Base-by-base conservation (phyloP, 2,113 vertebrate genomes). In the Scytalopus superciliaris region DNA sequence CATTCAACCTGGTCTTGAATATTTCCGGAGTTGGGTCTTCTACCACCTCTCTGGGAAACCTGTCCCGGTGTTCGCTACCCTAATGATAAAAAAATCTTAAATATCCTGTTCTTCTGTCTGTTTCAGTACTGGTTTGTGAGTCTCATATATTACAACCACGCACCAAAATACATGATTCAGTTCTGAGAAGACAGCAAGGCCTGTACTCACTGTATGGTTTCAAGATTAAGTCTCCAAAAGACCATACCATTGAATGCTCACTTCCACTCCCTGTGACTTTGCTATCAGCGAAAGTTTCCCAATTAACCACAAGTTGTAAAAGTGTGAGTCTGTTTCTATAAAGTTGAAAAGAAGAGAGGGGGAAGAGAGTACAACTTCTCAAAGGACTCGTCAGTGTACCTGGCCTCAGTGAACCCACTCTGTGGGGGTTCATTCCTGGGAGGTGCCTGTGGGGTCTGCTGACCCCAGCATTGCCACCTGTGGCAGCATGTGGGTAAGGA, bases 401-500 rank as follows among this genome's bases (percentile, higher is more conserved):
- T 77, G 90, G 91, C 88, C 78, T 67, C 37, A 33, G 35, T 21
- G 30, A 95, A 66, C 45, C 66, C 64, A 28, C 69, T 80, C 79
- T 23, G 31, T 6, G 14, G 86, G 77, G 12, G 40, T 31, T 70
- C 30, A 40, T 94, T 93, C 73, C 66, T 73, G 84, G 28, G 87
- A 81, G 21, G 33, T 72, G n/a, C 52, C 59, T 68, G 4, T 7
- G 22, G 37, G 33, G 56, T 82, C 69, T 87, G 60, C 76, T 94
- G 79, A 73, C 67, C 40, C 42, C 53, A 53, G 75, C 57, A 47
- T 69, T 86, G 75, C 83, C 87, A 81, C 84, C 88, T 76, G 85
- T 76, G 88, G 76, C 5, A 62, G 84, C 0, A 1, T 90, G 68
- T 0, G 55, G 70, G 33, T 42, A 76, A 70, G 74, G 78, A 93